Evolutionary conservation across 2,888 invertebrate genomes (phyloP).

Genomic region (Agriopis marginaria): DNA sequence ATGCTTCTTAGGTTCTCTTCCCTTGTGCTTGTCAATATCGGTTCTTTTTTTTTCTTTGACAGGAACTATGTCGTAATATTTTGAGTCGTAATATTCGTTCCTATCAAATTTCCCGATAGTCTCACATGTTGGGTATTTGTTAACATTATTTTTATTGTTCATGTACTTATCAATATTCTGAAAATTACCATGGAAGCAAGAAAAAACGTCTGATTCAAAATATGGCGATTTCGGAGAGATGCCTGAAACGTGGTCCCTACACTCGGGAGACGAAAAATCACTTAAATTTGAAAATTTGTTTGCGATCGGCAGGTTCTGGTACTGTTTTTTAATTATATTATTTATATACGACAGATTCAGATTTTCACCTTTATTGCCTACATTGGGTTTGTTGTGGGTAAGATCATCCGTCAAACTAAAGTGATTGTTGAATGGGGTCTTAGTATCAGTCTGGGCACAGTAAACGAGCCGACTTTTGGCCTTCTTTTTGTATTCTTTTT

Average conservation of each 20-base stretch:
- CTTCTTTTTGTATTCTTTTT: constrained; percentile 33
- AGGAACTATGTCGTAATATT: constrained; percentile 71
- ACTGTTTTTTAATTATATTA: constrained; percentile 65
- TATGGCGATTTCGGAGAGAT: constrained; percentile 3
- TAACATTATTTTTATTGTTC: constrained; percentile 36
- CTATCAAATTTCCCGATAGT: constrained; percentile 45
- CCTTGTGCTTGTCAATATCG: constrained; percentile 48
- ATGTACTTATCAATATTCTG: constrained; percentile 65
- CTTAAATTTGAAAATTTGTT: constrained; percentile 58
- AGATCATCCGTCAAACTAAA: constrained; percentile 14
- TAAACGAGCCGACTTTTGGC: constrained; percentile 38
- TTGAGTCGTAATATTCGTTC: constrained; percentile 67
- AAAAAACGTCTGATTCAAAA: constrained; percentile 65
- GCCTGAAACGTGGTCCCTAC: constrained; percentile 44
- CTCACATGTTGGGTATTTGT: constrained; percentile 35
- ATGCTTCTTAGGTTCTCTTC: constrained; percentile 48
- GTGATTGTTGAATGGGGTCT: constrained; percentile 33
- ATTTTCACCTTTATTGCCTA: constrained; percentile 4
- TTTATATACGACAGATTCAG: constrained; percentile 52
- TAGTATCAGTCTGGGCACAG: constrained; percentile 32
- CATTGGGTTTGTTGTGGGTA: constrained; percentile 25
- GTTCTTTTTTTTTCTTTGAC: constrained; percentile 68
- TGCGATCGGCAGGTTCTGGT: constrained; percentile 53
- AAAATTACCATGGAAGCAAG: constrained; percentile 67
- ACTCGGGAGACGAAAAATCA: constrained; percentile 68